Evolutionary conservation across 2,888 invertebrate genomes (phyloP), one percentile per base, ranked within the genome.

Genomic region (Lithophane ornitopus): DNA sequence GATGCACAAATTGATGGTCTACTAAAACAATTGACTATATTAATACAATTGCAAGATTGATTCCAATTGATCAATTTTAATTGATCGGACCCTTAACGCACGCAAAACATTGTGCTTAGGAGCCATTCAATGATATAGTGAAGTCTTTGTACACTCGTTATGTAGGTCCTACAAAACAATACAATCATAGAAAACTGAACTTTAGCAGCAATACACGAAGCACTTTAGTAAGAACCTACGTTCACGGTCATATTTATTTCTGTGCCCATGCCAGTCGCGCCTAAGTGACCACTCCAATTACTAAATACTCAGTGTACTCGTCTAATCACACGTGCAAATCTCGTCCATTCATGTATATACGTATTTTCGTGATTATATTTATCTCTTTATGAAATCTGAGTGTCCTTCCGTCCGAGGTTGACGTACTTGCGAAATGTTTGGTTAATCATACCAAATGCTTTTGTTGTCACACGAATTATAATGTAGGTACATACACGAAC

Each of bases 271-370:
- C 22, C 68, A 41, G 16, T 22, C 7, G 16, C 28, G 16, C 22
- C 12, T 7, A n/a, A n/a, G 44, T 44, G 26, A 44, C 22, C 22
- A 62, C 71, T 82, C 69, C 71, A 76, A 28, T 69, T 58, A 68
- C 56, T 83, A 46, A 44, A 39, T 63, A 70, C 41, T 80, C 84
- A 7, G 19, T 80, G 71, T 49, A 22, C 61, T 22, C 2, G 26
- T 52, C 28, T 74, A 76, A 88, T 87, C 87, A 34, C 85, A 88
- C 88, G 82, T 88, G 92, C 93, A 90, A 91, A 93, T 94, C 93
- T 91, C 56, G 67, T 77, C 74, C 81, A 79, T 80, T 76, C 81
- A 87, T 83, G 72, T 62, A 72, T 80, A 63, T 85, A 73, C 58
- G 66, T 76, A 81, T 82, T 74, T 80, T 82, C 72, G 75, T 84